phyloP scores from a whole-genome alignment of 2,888 invertebrate genomes.

The Stenotaenia linearis region DNA sequence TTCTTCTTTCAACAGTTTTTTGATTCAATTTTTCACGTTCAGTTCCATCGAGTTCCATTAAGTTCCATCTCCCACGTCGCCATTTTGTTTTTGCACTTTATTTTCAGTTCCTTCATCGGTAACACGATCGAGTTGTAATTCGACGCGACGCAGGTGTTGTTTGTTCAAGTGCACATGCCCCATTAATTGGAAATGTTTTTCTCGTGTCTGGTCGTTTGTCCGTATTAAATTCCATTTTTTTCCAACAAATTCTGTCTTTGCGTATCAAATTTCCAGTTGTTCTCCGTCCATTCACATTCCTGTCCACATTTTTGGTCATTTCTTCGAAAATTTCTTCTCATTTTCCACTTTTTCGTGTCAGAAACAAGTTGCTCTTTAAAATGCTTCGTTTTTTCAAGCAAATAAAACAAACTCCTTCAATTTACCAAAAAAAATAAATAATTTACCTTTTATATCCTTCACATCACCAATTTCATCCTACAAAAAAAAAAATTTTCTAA shows the following conservation, averaged over 20 bases:
- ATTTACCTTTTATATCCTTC: constrained; percentile 49
- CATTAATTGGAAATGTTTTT: not conserved
- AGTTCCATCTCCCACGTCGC: too few relatives aligned
- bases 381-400: not conserved
- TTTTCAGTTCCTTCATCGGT: not conserved
- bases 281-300: not conserved
- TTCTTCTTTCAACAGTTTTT: not conserved
- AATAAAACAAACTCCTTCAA: not conserved
- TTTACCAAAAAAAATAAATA: not conserved
- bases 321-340: not conserved
- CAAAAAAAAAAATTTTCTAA: not conserved
- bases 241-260: not conserved
- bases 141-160: not conserved
- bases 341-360: not conserved
- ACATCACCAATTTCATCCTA: constrained; percentile 51
- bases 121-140: not conserved
- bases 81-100: not conserved
- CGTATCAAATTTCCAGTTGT: not conserved
- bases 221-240: not conserved
- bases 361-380: not conserved
- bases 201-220: not conserved
- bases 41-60: not conserved
- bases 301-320: not conserved
- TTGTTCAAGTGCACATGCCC: not conserved
- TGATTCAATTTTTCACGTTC: not conserved